A percentile compares a stretch with the other conserved stretches of the same genome.
These are phyloP conservation scores for Scortum barcoo DNA, from an alignment of 2,113 vertebrate species.

Conservation along the genomic window DNA sequence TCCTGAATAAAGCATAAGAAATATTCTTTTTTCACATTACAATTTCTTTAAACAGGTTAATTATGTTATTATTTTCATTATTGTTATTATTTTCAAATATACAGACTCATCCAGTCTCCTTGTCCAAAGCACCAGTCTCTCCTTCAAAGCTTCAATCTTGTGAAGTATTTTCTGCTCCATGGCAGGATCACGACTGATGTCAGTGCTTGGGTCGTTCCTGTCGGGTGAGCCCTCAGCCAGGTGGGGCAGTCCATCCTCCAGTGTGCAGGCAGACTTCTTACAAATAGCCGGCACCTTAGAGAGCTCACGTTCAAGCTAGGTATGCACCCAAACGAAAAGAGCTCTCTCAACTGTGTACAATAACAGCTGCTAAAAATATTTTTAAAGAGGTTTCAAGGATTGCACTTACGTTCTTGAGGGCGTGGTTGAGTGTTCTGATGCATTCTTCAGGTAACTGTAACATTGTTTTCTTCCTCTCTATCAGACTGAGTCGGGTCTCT, in stretches of 20 bases:
- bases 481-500: conserved; percentile 81
- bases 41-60: neutral
- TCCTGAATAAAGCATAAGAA: conserved; percentile 72
- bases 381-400: conserved; percentile 1
- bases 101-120: conserved; percentile 82
- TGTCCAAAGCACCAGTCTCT: conserved; percentile 83
- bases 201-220: conserved; percentile 40
- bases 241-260: conserved; percentile 30
- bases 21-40: neutral
- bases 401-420: conserved; percentile 86
- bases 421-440: conserved; percentile 83
- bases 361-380: neutral
- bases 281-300: conserved; percentile 57
- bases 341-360: neutral
- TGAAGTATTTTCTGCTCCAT: conserved; percentile 75
- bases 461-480: conserved; percentile 82
- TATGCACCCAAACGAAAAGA: conserved; percentile 32
- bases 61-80: conserved; percentile 11
- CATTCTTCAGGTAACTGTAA: conserved; percentile 85
- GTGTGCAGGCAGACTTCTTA: conserved; percentile 54
- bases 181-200: conserved; percentile 53
- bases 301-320: conserved; percentile 85
- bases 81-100: conserved; percentile 14
- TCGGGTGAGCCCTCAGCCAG: conserved; percentile 54
- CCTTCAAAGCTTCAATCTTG: conserved; percentile 84